phyloP scores from a whole-genome alignment of 2,797 vertebrate species.

The Pogonophryne albipinna region DNA sequence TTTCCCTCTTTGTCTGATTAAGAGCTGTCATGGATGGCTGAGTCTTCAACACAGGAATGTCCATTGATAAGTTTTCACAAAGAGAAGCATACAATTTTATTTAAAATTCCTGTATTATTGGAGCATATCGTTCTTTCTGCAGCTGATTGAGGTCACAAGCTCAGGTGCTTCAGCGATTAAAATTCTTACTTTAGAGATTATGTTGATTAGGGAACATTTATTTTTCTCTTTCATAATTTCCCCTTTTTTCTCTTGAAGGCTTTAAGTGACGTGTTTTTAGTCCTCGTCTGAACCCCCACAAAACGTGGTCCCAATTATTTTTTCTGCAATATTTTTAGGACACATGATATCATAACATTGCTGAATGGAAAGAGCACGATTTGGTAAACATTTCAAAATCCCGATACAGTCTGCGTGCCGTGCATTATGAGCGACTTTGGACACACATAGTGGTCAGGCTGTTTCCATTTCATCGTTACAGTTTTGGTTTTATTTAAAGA shows the following conservation, averaged over 20 bases:
- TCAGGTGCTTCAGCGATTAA: conserved; percentile 26
- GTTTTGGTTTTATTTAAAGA: conserved; percentile 32
- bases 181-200: conserved; percentile 25
- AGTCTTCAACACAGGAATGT: conserved; percentile 15
- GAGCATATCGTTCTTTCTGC: not conserved
- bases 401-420: not conserved
- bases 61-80: not conserved
- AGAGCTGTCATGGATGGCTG: conserved; percentile 44
- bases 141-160: conserved; percentile 33
- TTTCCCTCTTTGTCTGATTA: conserved; percentile 48
- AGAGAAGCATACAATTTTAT: conserved; percentile 20
- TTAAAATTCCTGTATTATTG: not conserved
- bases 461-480: conserved; percentile 37
- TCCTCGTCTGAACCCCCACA: conserved; percentile 38
- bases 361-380: conserved; percentile 30
- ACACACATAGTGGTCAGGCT: conserved; percentile 4
- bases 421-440: conserved; percentile 15
- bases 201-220: conserved; percentile 6
- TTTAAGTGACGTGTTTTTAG: conserved; percentile 19
- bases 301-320: conserved; percentile 54
- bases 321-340: conserved; percentile 24
- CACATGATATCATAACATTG: conserved; percentile 53
- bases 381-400: conserved; percentile 57
- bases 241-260: not conserved
- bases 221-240: conserved; percentile 18